Conservation (phyloP, 2,888 invertebrate genomes). For the Salticus scenicus region DNA sequence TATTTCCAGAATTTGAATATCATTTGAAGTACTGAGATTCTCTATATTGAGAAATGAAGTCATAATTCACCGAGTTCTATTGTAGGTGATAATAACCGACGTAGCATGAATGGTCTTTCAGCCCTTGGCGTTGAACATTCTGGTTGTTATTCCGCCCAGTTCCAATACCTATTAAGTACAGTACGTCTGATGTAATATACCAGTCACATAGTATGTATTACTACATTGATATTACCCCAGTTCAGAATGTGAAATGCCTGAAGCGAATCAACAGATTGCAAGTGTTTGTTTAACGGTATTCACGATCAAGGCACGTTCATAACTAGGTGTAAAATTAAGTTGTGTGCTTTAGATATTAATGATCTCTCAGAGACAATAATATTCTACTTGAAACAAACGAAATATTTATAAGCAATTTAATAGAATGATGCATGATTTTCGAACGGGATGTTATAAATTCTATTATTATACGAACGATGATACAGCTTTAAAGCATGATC, state of each 20-base stretch:
- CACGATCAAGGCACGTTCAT: constrained; percentile 17
- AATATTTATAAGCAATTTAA: constrained; percentile 33
- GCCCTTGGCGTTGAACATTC: constrained; percentile 39
- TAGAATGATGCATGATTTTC: constrained; percentile 22
- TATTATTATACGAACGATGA: no score
- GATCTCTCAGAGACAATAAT: constrained; percentile 20
- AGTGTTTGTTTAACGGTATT: constrained; percentile 57
- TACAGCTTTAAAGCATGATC: no score
- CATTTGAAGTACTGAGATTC: constrained; percentile 4
- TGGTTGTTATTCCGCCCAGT: constrained; percentile 34
- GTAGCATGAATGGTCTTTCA: constrained; percentile 29
- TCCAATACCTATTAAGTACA: constrained; percentile 33
- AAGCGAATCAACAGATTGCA: constrained; percentile 51
- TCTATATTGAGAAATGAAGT: constrained; percentile 19
- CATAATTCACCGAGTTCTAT: constrained; percentile 28
- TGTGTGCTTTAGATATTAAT: constrained; percentile 60
- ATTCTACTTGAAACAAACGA: constrained; percentile 34
- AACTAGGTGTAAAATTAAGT: constrained; percentile 53
- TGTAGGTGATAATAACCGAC: constrained; percentile 36
- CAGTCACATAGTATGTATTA: constrained; percentile 36
- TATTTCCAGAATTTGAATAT: constrained; percentile 50
- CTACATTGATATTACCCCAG: constrained; percentile 23
- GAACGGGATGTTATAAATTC: not conserved
- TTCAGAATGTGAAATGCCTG: constrained; percentile 21
- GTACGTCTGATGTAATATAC: constrained; percentile 28